Percentiles rank a stretch among this genome's conserved stretches.
Conservation (phyloP, 2,797 vertebrate species). For the Cirrhinus molitorella region DNA sequence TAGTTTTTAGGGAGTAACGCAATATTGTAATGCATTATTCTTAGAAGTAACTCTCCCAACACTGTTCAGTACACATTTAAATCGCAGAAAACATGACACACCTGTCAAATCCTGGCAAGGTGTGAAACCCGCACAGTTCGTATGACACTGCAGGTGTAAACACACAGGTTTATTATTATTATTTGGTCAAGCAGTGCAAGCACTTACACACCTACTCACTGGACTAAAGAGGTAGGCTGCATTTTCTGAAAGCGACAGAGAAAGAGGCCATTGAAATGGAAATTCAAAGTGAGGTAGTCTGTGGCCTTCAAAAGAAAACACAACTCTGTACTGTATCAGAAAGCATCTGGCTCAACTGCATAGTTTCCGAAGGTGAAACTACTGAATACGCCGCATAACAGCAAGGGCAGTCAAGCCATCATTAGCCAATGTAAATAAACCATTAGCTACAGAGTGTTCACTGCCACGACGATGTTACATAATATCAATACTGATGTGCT, state of each 20-base stretch:
- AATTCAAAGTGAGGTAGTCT: background rate
- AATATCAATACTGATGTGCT: background rate
- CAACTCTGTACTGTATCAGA: background rate
- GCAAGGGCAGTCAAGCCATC: background rate
- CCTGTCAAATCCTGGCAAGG: background rate
- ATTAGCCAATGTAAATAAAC: no score
- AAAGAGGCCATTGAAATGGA: background rate
- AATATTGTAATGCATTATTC: no score
- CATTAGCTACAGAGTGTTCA: background rate
- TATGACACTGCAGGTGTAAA: background rate
- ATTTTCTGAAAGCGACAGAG: background rate
- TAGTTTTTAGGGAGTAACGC: no score
- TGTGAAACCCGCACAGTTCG: background rate
- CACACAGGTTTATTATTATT: background rate
- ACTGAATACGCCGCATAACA: no score
- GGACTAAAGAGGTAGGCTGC: background rate
- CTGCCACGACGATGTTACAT: background rate
- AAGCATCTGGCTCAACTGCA: conserved; percentile 4
- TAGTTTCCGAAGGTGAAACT: background rate
- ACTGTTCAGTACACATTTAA: background rate
- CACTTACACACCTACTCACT: background rate
- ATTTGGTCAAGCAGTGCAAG: background rate
- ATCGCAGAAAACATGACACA: no score
- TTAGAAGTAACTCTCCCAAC: no score
- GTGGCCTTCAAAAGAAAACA: background rate